Conservation (phyloP, 2,888 invertebrate species). For the Drosophila nr. perissopoda region DNA sequence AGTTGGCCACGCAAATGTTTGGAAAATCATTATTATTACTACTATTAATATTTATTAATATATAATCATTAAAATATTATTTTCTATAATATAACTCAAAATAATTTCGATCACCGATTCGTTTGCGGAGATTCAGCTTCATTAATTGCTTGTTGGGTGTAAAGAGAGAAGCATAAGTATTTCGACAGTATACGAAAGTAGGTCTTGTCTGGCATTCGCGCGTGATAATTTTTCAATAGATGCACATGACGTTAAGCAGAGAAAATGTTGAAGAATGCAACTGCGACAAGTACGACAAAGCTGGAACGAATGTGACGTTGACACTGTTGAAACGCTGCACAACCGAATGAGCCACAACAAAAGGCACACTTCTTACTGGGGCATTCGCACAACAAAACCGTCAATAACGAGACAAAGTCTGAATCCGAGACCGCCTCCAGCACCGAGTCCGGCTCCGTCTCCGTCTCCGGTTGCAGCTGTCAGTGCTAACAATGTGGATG, state of each 20-base stretch:
- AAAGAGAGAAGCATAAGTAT: conserved; percentile 3
- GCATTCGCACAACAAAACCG: conserved; percentile 18
- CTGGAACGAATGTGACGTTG: conserved; percentile 18
- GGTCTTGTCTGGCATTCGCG: conserved; percentile 39
- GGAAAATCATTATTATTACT: not conserved
- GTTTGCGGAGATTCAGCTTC: not conserved
- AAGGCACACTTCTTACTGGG: conserved; percentile 42
- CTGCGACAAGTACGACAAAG: conserved; percentile 34
- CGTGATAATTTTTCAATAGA: conserved; percentile 69
- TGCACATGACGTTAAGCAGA: conserved; percentile 61
- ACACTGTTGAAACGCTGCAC: conserved; percentile 26
- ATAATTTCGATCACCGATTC: not conserved
- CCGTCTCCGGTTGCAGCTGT: conserved; percentile 16
- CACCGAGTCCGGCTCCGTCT: not conserved
- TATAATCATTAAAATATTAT: not conserved
- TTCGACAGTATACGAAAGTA: conserved; percentile 32
- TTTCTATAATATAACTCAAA: not conserved
- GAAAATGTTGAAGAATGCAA: conserved; percentile 67
- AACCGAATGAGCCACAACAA: conserved; percentile 71
- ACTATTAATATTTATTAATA: not conserved
- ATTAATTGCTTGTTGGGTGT: conserved; percentile 35
- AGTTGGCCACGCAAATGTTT: not conserved
- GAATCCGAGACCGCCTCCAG: conserved; percentile 7
- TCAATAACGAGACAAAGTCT: conserved; percentile 36
- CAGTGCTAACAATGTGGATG: conserved; percentile 41